These are phyloP conservation scores for Valencia hispanica DNA, from an alignment of 2,797 vertebrate genomes.

Conservation along the genomic window DNA sequence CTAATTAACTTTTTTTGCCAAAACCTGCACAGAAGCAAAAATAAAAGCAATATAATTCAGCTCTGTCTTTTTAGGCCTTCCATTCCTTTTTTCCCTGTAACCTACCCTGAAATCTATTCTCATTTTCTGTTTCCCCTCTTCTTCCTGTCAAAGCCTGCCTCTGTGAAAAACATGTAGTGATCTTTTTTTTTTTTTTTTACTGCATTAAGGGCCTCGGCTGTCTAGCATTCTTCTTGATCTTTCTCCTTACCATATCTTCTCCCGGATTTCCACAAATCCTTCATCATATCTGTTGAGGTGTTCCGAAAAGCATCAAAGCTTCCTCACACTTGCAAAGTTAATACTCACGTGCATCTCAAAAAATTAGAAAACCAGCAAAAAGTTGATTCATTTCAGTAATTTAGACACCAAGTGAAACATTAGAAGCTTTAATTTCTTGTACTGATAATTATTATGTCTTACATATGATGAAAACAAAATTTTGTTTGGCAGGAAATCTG, in stretches of 20 bases:
- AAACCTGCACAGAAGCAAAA: not conserved
- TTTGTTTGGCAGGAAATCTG: not conserved
- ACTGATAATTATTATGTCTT: not conserved
- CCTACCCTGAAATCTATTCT: not conserved
- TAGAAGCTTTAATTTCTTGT: not conserved
- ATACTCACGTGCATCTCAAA: not conserved
- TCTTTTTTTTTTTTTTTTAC: not conserved
- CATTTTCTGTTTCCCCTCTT: constrained; percentile 22
- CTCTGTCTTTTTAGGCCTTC: constrained; percentile 5
- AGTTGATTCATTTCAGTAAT: not conserved
- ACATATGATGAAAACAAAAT: not conserved
- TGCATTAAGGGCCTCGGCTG: not conserved
- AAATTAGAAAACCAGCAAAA: not conserved
- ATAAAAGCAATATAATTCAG: not conserved
- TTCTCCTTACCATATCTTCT: constrained; percentile 3
- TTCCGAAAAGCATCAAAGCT: not conserved
- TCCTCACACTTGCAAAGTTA: not conserved
- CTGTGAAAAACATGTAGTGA: constrained; percentile 8
- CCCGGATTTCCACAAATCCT: not conserved
- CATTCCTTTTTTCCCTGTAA: constrained; percentile 12
- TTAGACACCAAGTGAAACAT: not conserved
- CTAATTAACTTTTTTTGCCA: not conserved
- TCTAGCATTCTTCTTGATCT: constrained; percentile 6
- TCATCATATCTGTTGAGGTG: constrained; percentile 14
- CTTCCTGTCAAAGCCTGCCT: constrained; percentile 11